Percentiles rank a stretch among this genome's conserved stretches.
Conservation (phyloP, 2,888 invertebrate species). For the Yponomeuta plumbellus region DNA sequence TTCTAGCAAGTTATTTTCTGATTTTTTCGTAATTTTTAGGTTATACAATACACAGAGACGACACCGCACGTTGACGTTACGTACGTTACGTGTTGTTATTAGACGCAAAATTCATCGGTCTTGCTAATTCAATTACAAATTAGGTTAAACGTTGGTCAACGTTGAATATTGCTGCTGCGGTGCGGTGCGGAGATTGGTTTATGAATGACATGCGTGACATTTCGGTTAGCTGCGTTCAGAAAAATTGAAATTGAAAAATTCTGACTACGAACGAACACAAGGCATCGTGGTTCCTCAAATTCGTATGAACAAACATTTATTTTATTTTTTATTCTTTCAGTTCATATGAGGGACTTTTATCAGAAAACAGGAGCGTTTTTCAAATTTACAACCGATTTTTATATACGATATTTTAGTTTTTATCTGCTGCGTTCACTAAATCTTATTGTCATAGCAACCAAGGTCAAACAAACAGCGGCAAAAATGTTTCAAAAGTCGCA, state of each 20-base stretch:
- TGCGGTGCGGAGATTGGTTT: too few relatives aligned
- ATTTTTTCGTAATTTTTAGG: neutral
- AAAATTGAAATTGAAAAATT: neutral
- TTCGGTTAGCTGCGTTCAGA: neutral
- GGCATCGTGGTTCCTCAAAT: too few relatives aligned
- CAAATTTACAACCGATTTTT: too few relatives aligned
- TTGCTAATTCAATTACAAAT: neutral
- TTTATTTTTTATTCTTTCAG: too few relatives aligned
- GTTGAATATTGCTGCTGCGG: neutral
- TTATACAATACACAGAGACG: neutral
- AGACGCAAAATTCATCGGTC: neutral
- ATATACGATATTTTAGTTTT: neutral
- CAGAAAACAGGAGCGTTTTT: too few relatives aligned
- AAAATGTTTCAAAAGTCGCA: conserved; percentile 66
- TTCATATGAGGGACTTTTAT: too few relatives aligned
- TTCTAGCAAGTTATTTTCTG: conserved; percentile 19
- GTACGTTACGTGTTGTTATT: neutral
- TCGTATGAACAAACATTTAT: too few relatives aligned
- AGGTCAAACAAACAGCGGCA: conserved; percentile 74
- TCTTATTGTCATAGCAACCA: conserved; percentile 53
- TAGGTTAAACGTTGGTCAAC: neutral
- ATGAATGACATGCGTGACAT: neutral
- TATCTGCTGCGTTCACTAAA: neutral
- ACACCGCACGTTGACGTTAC: neutral
- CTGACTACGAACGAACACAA: neutral